These are phyloP conservation scores for Mimumesa dahlbomi DNA, from an alignment of 2,888 invertebrate genomes.

Conservation along the genomic window DNA sequence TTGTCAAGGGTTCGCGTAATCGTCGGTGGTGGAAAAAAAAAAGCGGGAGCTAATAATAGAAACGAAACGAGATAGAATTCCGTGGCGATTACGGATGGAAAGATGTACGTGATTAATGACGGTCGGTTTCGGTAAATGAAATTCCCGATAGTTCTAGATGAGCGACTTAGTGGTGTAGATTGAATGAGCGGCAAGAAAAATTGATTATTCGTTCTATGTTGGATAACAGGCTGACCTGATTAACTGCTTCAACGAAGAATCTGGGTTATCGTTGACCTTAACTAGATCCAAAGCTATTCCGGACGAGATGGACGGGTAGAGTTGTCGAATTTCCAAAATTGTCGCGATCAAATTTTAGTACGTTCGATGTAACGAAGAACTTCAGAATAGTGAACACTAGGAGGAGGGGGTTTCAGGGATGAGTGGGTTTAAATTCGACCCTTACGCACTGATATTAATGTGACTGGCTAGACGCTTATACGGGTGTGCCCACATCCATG, in stretches of 20 bases:
- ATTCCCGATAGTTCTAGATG: neutral
- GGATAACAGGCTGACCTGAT: constrained; percentile 6
- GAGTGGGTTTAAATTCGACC: constrained; percentile 11
- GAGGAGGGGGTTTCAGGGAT: neutral
- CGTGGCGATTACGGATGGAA: no score
- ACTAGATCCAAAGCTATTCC: constrained; percentile 1
- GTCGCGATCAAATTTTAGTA: neutral
- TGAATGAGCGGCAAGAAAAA: constrained; percentile 11
- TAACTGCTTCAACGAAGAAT: constrained; percentile 9
- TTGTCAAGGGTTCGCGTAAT: no score
- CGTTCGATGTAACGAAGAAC: neutral
- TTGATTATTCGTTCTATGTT: constrained; percentile 16
- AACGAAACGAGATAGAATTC: no score
- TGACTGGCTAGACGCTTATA: constrained; percentile 27
- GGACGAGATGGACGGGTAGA: constrained; percentile 11
- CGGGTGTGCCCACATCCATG: constrained; percentile 49
- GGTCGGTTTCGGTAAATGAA: constrained; percentile 2
- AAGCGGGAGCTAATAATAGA: no score
- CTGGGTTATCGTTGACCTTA: constrained; percentile 15
- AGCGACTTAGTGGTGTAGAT: neutral
- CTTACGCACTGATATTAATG: constrained; percentile 10
- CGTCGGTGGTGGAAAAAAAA: no score
- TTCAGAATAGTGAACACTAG: neutral
- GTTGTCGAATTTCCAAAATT: no score
- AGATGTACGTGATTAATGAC: no score